A percentile compares a stretch with the other conserved stretches of the same genome.
Conservation (phyloP, 2,888 invertebrate species). For the Auanema freiburgensis region DNA sequence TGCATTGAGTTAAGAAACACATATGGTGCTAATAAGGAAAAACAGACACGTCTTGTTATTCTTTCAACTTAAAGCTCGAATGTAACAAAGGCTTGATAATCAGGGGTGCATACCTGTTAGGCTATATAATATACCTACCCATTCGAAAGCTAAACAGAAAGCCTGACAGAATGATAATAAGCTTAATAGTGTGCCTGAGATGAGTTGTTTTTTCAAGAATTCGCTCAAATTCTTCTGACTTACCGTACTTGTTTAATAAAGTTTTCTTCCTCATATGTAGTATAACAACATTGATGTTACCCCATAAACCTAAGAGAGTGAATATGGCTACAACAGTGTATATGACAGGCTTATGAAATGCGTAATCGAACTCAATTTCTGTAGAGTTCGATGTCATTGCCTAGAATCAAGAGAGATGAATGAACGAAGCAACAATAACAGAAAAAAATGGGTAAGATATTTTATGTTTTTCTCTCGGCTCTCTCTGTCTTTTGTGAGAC, state of each 20-base stretch:
- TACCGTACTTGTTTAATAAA: constrained; percentile 30
- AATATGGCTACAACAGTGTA: constrained; percentile 25
- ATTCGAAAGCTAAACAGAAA: constrained; percentile 19
- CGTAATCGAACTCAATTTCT: constrained; percentile 4
- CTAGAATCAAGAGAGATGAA: too few relatives aligned
- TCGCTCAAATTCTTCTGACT: too few relatives aligned
- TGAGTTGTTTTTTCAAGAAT: constrained; percentile 1
- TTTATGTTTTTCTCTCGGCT: too few relatives aligned
- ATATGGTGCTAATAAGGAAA: neutral
- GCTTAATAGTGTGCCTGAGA: constrained; percentile 20
- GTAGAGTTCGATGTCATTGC: too few relatives aligned
- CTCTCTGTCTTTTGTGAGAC: too few relatives aligned
- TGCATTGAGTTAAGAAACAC: constrained; percentile 17
- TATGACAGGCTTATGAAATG: constrained; percentile 27
- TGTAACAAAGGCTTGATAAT: too few relatives aligned
- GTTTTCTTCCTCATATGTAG: constrained; percentile 26
- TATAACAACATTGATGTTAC: constrained; percentile 29
- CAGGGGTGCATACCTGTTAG: neutral
- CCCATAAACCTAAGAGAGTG: constrained; percentile 31
- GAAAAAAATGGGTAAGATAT: too few relatives aligned
- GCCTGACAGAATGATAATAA: constrained; percentile 14
- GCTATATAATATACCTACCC: constrained; percentile 16
- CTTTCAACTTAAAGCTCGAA: neutral
- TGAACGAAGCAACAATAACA: too few relatives aligned
- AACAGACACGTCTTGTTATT: neutral